Evolutionary conservation across 2,888 invertebrate species (phyloP).

Genomic region (Perizoma affinitatum): DNA sequence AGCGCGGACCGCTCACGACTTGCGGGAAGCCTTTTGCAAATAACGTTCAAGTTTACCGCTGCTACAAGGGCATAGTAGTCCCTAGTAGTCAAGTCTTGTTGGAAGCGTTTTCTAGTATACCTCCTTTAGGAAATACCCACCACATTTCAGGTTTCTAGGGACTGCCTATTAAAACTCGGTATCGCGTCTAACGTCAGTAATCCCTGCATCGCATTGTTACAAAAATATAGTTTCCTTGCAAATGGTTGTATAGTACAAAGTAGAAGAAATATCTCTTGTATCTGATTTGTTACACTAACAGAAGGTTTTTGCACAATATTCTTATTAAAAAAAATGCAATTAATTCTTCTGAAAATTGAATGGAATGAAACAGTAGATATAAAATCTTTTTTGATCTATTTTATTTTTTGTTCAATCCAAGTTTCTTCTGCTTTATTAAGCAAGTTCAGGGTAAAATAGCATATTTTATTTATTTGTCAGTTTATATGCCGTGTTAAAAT

Average conservation of each 20-base stretch:
- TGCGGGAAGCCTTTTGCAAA: too few species aligned
- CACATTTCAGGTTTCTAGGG: too few species aligned
- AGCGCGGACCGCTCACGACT: too few species aligned
- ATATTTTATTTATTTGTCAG: constrained; percentile 34
- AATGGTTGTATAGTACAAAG: constrained; percentile 63
- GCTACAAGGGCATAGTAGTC: too few species aligned
- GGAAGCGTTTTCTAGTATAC: too few species aligned
- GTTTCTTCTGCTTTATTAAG: constrained; percentile 36
- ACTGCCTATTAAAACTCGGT: too few species aligned
- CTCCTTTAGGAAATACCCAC: too few species aligned
- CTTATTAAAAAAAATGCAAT: constrained; percentile 44
- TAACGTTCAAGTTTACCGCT: too few species aligned
- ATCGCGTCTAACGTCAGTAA: too few species aligned
- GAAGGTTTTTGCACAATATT: constrained; percentile 41
- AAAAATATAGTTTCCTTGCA: constrained; percentile 48
- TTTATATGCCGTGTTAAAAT: constrained; percentile 15
- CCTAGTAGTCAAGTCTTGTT: too few species aligned
- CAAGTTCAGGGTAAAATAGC: constrained; percentile 38
- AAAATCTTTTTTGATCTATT: constrained; percentile 19
- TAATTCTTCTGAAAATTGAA: constrained; percentile 22
- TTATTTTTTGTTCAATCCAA: constrained; percentile 13
- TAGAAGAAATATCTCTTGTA: constrained; percentile 44
- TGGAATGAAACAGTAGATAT: constrained; percentile 1
- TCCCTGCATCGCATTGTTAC: too few species aligned
- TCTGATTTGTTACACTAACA: constrained; percentile 13